Base-by-base conservation (phyloP, 1,140 invertebrate species). In the Cherax quadricarinatus region DNA sequence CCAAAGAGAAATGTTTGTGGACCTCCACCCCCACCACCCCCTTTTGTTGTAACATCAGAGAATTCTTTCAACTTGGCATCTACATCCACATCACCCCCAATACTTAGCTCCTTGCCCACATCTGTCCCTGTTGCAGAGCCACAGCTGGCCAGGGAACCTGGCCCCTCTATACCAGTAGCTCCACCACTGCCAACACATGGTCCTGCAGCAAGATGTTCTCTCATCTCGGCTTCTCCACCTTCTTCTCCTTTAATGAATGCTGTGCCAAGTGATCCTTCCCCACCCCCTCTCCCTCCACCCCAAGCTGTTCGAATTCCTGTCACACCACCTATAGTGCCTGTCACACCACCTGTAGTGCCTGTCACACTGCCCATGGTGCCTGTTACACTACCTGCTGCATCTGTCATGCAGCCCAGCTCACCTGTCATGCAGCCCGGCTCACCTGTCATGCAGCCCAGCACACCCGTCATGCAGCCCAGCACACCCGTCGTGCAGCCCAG, bases 141-240 rank as follows among this genome's bases (percentile, higher is more conserved):
- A 18, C 57, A 84, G 70, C 49, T 88, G 86, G 91, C 86, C 79
- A 60, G 75, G 53, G 91, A 92, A 24, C 91, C 86, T n/a, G 91
- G 91, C 30, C 66, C 91, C 4, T 83, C 91, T 57, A 92, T 70
- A 66, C 92, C 88, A 4, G 66, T 90, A 48, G 78, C 92, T 21
- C 89, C 91, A 18, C 89, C 93, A 53, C 93, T 96, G 49, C 96
- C 96, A 57, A 95, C 96, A 12, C 95, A 95, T 21, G 95, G 95
- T 16, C 83, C 96, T 60, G 96, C 96, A 73, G 96, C 95, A 48
- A 49, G 81, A 91, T 78, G 75, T 51, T 88, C 93, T 82, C 94
- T 93, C 88, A 93, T 94, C 81, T 94, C 90, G 84, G 88, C 75
- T 80, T 94, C 91, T 94, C 94, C 93, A 94, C 94, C 94, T 79